Evolutionary conservation across 2,888 invertebrate species (phyloP).

Genomic region (Cantharis nigra): DNA sequence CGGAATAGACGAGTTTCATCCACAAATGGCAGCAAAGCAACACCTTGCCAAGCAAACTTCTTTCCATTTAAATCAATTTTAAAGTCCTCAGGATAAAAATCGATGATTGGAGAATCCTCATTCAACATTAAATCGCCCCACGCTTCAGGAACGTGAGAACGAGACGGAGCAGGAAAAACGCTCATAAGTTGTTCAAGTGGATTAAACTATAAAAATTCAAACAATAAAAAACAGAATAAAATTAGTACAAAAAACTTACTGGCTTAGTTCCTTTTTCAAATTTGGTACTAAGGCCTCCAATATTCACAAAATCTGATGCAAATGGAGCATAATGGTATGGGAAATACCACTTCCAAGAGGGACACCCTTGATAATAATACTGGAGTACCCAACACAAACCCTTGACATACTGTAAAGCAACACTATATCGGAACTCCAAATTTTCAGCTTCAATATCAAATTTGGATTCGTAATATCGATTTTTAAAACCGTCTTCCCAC

Average conservation of each 20-base stretch:
- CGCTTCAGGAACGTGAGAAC: conserved; percentile 88
- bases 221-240: not conserved
- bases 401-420: conserved; percentile 91
- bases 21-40: conserved; percentile 96
- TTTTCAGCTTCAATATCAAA: conserved; percentile 80
- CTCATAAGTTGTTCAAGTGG: conserved; percentile 99
- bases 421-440: conserved; percentile 85
- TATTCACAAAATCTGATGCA: conserved; percentile 96
- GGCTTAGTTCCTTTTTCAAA: conserved; percentile 90
- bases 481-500: conserved; percentile 98
- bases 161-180: conserved; percentile 97
- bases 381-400: conserved; percentile 98
- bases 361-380: conserved; percentile 99
- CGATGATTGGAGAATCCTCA: conserved; percentile 92
- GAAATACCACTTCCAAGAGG: conserved; percentile 99
- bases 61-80: conserved; percentile 98
- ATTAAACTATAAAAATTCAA: conserved; percentile 70
- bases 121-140: conserved; percentile 95
- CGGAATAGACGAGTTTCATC: conserved; percentile 88
- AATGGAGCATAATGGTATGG: conserved; percentile 99
- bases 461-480: conserved; percentile 95
- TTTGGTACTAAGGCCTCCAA: conserved; percentile 80
- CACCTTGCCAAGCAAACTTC: conserved; percentile 99
- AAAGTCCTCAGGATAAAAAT: conserved; percentile 98
- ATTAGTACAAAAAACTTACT: conserved; percentile 61